These are phyloP conservation scores for Strix occidentalis DNA, from an alignment of 2,797 vertebrate species.

Conservation along the genomic window DNA sequence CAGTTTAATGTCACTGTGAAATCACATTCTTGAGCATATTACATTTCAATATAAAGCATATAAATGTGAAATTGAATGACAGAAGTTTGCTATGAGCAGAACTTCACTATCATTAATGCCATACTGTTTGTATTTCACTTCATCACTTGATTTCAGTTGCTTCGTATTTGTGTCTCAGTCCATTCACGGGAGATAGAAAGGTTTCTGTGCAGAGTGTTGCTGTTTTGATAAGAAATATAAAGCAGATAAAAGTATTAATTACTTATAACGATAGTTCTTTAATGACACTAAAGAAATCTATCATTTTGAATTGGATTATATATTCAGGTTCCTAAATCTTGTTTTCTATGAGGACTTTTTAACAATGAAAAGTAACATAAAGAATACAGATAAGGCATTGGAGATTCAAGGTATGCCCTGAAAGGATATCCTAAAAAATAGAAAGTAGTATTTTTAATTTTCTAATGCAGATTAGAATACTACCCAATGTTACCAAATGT, in stretches of 20 bases:
- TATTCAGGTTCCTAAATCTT: not conserved
- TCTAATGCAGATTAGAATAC: not conserved
- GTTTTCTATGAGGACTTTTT: not conserved
- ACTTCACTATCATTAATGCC: not conserved
- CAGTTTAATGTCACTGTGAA: conserved; percentile 30
- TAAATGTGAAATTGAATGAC: not conserved
- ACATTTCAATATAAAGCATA: conserved; percentile 24
- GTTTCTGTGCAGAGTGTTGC: not conserved
- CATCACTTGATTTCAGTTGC: not conserved
- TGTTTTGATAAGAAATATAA: conserved; percentile 31
- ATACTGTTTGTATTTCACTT: not conserved
- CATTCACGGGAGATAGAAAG: not conserved
- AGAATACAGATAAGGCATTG: not conserved
- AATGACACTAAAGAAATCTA: conserved; percentile 2
- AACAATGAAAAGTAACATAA: not conserved
- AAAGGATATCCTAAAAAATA: not conserved
- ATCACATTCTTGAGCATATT: conserved; percentile 37
- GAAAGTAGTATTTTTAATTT: not conserved
- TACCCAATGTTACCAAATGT: not conserved
- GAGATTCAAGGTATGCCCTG: not conserved
- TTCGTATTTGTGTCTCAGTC: conserved; percentile 16
- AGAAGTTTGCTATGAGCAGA: not conserved
- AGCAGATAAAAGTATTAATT: conserved; percentile 40
- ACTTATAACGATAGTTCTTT: conserved; percentile 4
- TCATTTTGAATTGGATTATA: not conserved